Conservation (phyloP, 2,797 vertebrate genomes). For the Acipenser transmontanus region DNA sequence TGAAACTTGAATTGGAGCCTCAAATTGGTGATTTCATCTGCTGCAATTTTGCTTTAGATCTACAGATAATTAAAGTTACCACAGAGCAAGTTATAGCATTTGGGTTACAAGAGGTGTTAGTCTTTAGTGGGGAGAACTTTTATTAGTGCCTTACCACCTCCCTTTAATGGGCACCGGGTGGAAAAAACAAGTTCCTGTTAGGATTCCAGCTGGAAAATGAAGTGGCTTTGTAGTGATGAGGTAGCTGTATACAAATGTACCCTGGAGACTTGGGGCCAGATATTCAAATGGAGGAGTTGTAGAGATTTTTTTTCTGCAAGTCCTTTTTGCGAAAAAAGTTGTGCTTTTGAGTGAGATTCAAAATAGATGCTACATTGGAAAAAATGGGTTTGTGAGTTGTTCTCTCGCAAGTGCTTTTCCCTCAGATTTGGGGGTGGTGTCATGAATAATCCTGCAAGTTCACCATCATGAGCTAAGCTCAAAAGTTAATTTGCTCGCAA, state of each 20-base stretch:
- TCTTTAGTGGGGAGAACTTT: conserved; percentile 16
- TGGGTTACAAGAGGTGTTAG: conserved; percentile 30
- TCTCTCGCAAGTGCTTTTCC: no score
- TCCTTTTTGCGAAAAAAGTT: no score
- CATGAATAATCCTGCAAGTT: no score
- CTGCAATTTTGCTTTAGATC: conserved; percentile 36
- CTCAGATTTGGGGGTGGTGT: no score
- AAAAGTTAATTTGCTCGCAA: no score
- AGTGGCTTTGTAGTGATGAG: conserved; percentile 45
- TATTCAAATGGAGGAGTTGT: no score
- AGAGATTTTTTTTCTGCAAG: no score
- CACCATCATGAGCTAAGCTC: no score
- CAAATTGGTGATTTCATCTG: conserved; percentile 32
- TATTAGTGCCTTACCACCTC: not conserved
- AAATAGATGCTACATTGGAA: no score
- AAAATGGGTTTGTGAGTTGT: no score
- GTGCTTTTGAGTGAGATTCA: no score
- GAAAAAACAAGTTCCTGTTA: conserved; percentile 33
- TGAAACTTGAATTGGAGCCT: conserved; percentile 30
- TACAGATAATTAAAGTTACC: conserved; percentile 48
- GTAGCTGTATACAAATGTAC: conserved; percentile 34
- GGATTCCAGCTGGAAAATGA: conserved; percentile 41
- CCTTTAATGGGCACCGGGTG: conserved; percentile 19
- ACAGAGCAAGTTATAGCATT: conserved; percentile 54
- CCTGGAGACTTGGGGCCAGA: conserved; percentile 27